These are phyloP conservation scores for Drosophila burlai DNA, from an alignment of 1,140 invertebrate genomes.

Conservation along the genomic window DNA sequence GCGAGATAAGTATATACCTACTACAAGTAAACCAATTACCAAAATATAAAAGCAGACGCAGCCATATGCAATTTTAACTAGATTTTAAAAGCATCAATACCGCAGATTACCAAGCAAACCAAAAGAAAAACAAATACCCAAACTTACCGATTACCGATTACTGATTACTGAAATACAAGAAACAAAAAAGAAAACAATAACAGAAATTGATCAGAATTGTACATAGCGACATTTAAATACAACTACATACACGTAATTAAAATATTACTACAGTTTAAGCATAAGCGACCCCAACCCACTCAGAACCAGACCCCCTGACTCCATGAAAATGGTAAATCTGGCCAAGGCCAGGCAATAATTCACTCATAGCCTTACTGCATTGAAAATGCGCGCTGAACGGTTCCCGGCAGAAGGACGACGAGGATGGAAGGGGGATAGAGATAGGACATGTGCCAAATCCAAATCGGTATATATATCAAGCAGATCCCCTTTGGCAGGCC, in stretches of 20 bases:
- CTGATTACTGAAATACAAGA: constrained; percentile 51
- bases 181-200: constrained; percentile 41
- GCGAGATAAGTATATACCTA: constrained; percentile 69
- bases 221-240: constrained; percentile 80
- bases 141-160: constrained; percentile 70
- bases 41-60: constrained; percentile 78
- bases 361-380: constrained; percentile 55
- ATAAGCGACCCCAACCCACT: constrained; percentile 55
- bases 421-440: constrained; percentile 8
- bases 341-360: constrained; percentile 40
- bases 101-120: constrained; percentile 62
- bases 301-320: constrained; percentile 13
- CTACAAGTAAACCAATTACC: constrained; percentile 74
- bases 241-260: constrained; percentile 77
- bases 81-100: constrained; percentile 83
- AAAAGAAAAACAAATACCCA: constrained; percentile 58
- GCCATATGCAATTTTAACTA: constrained; percentile 82
- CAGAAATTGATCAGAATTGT: constrained; percentile 75
- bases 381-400: constrained; percentile 60
- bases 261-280: constrained; percentile 82
- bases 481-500: constrained; percentile 47
- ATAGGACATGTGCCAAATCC: constrained; percentile 48
- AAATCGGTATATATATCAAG: constrained; percentile 60
- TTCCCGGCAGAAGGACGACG: constrained; percentile 17
- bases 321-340: constrained; percentile 9